phyloP scores from a whole-genome alignment of 2,797 vertebrate genomes.

The Scolopax rusticola region DNA sequence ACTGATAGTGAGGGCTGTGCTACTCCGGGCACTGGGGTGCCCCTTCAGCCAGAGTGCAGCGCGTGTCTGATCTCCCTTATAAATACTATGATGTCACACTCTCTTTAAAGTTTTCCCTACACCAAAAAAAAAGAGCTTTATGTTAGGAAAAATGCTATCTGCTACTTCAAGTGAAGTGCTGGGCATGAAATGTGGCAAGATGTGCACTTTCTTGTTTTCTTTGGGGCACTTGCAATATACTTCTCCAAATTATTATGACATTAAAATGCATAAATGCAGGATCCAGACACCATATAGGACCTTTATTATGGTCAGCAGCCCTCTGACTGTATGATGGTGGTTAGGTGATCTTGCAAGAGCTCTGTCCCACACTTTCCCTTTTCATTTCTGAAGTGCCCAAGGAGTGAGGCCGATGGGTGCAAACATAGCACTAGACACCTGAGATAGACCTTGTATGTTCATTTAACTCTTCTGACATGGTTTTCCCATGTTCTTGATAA shows the following conservation, averaged over 20 bases:
- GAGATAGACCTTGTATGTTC: rapidly evolving
- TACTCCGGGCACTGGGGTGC: background rate
- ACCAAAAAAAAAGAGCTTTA: background rate
- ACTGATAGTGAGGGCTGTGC: rapidly evolving
- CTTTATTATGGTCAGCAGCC: background rate
- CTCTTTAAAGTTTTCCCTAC: background rate
- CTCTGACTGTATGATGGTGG: background rate
- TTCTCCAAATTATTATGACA: background rate
- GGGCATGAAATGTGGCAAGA: background rate
- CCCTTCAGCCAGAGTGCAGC: background rate
- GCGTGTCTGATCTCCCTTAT: no score
- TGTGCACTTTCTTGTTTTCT: background rate
- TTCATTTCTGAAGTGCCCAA: background rate
- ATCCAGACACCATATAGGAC: background rate
- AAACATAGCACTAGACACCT: background rate
- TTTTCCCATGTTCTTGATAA: background rate
- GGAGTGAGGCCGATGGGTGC: background rate
- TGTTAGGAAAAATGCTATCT: background rate
- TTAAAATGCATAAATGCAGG: background rate
- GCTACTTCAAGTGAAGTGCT: background rate
- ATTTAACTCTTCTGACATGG: background rate
- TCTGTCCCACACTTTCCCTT: background rate
- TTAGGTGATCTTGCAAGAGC: background rate
- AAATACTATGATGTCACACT: background rate
- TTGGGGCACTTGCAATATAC: background rate